Evolutionary conservation across 2,888 invertebrate genomes (phyloP).

Genomic region (Gandaritis pyraliata): DNA sequence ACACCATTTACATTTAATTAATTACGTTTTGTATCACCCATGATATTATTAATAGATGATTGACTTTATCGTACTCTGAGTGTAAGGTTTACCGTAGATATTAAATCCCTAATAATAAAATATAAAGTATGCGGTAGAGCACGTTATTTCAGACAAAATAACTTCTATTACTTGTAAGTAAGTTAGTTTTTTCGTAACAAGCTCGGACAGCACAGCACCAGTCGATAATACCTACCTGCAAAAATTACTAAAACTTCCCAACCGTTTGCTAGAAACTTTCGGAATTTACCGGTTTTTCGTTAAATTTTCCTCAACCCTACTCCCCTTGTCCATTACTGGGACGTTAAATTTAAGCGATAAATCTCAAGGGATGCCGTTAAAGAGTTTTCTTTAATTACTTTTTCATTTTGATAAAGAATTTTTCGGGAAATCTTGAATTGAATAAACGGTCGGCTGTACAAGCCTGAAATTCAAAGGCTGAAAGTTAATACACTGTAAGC

Average conservation of each 20-base stretch:
- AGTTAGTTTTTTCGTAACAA: not conserved
- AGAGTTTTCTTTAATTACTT: slow-evolving; percentile 48
- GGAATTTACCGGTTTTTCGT: slow-evolving; percentile 21
- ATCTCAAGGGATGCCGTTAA: slow-evolving; percentile 43
- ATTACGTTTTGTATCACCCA: too few relatives aligned
- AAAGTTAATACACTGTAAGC: not conserved
- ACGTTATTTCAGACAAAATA: too few relatives aligned
- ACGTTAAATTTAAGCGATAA: slow-evolving; percentile 46
- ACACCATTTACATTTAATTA: too few relatives aligned
- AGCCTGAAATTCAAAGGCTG: not conserved
- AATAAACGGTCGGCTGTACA: slow-evolving; percentile 33
- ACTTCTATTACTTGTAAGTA: too few relatives aligned
- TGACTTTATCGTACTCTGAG: too few relatives aligned
- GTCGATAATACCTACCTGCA: slow-evolving; percentile 2
- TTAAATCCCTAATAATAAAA: too few relatives aligned
- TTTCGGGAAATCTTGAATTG: slow-evolving; percentile 33
- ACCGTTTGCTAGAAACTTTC: slow-evolving; percentile 6
- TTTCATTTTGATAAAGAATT: slow-evolving; percentile 45
- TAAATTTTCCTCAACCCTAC: slow-evolving; percentile 25
- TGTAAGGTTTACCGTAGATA: too few relatives aligned
- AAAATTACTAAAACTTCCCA: slow-evolving; percentile 3
- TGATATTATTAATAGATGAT: too few relatives aligned
- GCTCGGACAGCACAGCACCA: not conserved
- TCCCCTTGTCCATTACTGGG: slow-evolving; percentile 38
- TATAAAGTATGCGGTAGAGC: too few relatives aligned